Base-by-base conservation (phyloP, 2,888 invertebrate species). In the Cephalotes varians region DNA sequence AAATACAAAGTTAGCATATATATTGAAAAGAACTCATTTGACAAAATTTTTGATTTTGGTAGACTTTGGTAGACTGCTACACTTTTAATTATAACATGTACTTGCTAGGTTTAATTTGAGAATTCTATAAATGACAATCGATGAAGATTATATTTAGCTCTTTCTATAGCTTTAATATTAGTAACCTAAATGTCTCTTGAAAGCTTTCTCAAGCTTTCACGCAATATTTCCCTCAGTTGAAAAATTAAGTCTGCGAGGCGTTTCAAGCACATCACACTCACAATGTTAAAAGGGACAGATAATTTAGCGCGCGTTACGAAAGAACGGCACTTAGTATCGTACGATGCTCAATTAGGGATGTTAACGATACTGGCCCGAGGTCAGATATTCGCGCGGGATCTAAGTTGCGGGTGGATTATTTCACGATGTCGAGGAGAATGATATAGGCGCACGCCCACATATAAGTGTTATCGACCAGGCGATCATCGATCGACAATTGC, bases 401-500 rank as follows among this genome's bases (percentile, higher is more conserved):
- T 65, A 62, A 67, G 56, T 21, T 77, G 49, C 65, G 12, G 25
- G 37, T 51, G 62, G 54, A 10, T 86, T 76, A 82, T 84, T 84
- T 77, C 77, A 37, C 15, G 62, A 74, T 76, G 73, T 58, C 37
- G 82, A 71, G 34, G 25, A 51, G 69, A 87, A 67, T 64, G n/a
- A 69, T 64, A 51, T 51, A 28, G 47, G 51, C 60, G 31, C 28
- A 77, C 86, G 60, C 83, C 87, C 83, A 88, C 88, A 56, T 86
- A 60, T 37, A 9, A 31, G 21, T 58, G 25, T 58, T 64, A 84
- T 82, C 83, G 54, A 18, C 12, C 65, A 69, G 7, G 18, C 47
- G 82, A 87, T 88, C 80, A 74, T 81, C 81, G 81, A 85, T 85
- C 79, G 82, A 82, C 60, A 71, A 84, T 74, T 72, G 47, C 62